Conservation (phyloP, 2,888 invertebrate species). For the Epirrhoe tristata region DNA sequence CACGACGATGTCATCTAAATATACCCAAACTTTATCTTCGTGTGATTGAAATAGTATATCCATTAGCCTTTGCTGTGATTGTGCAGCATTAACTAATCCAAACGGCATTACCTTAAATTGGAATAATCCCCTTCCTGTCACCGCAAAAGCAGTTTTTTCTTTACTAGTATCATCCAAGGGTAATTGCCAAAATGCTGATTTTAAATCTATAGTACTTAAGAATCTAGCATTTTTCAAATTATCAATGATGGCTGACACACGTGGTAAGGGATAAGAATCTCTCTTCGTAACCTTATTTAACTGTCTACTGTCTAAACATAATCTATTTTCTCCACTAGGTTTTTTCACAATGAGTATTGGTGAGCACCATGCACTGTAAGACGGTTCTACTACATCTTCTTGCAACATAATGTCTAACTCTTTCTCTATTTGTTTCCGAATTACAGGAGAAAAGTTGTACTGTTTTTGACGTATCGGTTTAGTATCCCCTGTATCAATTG, state of each 20-base stretch:
- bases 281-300: slow-evolving; percentile 36
- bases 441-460: background rate
- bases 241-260: slow-evolving; percentile 24
- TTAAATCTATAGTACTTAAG: slow-evolving; percentile 34
- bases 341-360: slow-evolving; percentile 23
- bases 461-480: background rate
- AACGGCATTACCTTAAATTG: slow-evolving; percentile 1
- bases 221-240: slow-evolving; percentile 31
- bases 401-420: background rate
- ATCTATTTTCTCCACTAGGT: slow-evolving; percentile 18
- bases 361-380: slow-evolving; percentile 17
- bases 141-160: slow-evolving; percentile 38
- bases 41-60: background rate
- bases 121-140: slow-evolving; percentile 3
- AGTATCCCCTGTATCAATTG: background rate
- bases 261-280: background rate
- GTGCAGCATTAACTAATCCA: background rate
- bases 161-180: slow-evolving; percentile 25
- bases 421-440: background rate
- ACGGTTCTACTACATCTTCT: background rate
- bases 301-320: slow-evolving; percentile 39
- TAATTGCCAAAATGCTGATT: slow-evolving; percentile 43
- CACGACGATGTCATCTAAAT: background rate
- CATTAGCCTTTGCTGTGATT: slow-evolving; percentile 1
- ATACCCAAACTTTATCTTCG: background rate